Evolutionary conservation across 2,888 invertebrate species (phyloP).

Genomic region (Tipula confusa): DNA sequence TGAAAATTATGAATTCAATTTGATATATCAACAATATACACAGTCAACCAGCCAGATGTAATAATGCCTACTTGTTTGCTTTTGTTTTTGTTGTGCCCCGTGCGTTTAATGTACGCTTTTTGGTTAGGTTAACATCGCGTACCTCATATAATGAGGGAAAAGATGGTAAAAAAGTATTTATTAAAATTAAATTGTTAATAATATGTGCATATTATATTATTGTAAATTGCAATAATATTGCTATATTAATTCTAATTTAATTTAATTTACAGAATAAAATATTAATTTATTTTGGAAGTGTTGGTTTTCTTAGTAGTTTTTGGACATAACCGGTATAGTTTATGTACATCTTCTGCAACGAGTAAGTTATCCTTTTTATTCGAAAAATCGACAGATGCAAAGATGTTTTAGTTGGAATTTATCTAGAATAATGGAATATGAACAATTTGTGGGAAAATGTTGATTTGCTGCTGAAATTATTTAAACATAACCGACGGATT

Average conservation of each 20-base stretch:
- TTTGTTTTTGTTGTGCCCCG: not conserved
- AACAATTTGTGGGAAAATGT: too few species aligned
- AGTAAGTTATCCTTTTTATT: too few species aligned
- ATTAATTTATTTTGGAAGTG: not conserved
- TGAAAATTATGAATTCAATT: slow-evolving; percentile 25
- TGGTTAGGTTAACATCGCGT: not conserved
- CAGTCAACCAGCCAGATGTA: slow-evolving; percentile 12
- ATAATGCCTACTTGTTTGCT: not conserved
- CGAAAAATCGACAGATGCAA: too few species aligned
- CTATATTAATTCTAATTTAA: not conserved
- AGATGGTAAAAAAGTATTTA: not conserved
- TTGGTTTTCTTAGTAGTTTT: not conserved
- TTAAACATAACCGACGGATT: too few species aligned
- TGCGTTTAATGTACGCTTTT: not conserved
- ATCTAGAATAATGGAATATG: too few species aligned
- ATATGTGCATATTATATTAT: not conserved
- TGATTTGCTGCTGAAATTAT: too few species aligned
- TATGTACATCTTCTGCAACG: too few species aligned
- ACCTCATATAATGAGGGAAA: not conserved
- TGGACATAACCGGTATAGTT: not conserved
- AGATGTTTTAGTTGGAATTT: too few species aligned
- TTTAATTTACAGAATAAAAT: not conserved
- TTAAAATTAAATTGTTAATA: not conserved
- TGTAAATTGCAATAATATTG: too few species aligned
- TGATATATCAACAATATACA: not conserved